Evolutionary conservation across 37 sponge, comb jelly and placozoan genomes (phyloP), one percentile per base, ranked within the genome.

Genomic region (Oscarella lobularis): DNA sequence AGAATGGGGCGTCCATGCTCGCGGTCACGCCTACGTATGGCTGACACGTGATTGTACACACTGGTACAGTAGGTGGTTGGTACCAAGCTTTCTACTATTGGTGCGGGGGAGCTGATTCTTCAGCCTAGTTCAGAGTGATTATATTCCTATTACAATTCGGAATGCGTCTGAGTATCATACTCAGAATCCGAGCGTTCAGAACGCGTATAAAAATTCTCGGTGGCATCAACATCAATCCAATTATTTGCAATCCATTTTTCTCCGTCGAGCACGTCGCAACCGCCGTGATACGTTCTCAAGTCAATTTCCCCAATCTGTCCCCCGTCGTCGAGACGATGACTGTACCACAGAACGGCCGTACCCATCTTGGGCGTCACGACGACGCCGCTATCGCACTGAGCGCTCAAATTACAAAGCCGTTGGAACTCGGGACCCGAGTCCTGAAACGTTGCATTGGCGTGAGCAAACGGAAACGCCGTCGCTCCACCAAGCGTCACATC

Each of bases 171-270:
- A n/a, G n/a, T n/a, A n/a, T n/a, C n/a, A n/a, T n/a, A n/a, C n/a
- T n/a, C n/a, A n/a, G n/a, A n/a, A n/a, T n/a, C n/a, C n/a, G n/a
- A n/a, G n/a, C n/a, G n/a, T n/a, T n/a, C n/a, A n/a, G n/a, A n/a
- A n/a, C n/a, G n/a, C n/a, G n/a, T n/a, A n/a, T n/a, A n/a, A n/a
- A n/a, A n/a, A n/a, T n/a, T n/a, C n/a, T n/a, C n/a, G n/a, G n/a
- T n/a, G 60, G 14, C 60, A 48, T 48, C 60, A 20, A 48, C 20
- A 20, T 48, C 60, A 48, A 48, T 48, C 60, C 60, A 48, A 48
- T 48, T 48, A 48, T 48, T 48, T 48, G 60, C 60, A 48, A 48
- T 48, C 60, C 60, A 48, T 48, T 48, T 48, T 48, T 48, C 60
- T 48, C 60, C 60, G 9, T 48, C 20, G 60, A 48, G 9, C 9